Percentiles rank a stretch among this genome's conserved stretches.
Evolutionary conservation across 2,888 invertebrate genomes (phyloP).

Genomic region (Ecdyonurus torrentis): DNA sequence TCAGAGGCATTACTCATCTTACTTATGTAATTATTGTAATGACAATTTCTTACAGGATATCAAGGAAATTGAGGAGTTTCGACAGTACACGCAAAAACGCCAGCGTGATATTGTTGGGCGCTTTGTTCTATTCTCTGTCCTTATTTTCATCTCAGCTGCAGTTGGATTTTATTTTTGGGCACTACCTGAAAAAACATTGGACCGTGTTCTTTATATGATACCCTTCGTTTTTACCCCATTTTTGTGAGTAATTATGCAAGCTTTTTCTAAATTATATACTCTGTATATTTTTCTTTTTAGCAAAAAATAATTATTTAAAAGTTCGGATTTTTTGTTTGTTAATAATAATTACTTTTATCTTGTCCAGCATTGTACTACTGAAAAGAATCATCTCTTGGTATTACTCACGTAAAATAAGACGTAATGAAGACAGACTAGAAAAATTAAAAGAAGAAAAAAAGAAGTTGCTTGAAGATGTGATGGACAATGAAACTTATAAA

Average conservation of each 20-base stretch:
- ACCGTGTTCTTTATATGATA: slow-evolving; percentile 55
- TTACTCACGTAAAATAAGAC: slow-evolving; percentile 63
- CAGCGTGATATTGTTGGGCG: slow-evolving; percentile 69
- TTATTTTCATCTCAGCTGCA: slow-evolving; percentile 44
- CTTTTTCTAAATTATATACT: slow-evolving; percentile 4
- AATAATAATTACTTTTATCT: slow-evolving; percentile 15
- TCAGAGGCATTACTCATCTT: too few species aligned
- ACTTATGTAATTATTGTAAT: slow-evolving; percentile 4
- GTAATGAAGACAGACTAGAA: slow-evolving; percentile 54
- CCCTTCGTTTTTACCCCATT: slow-evolving; percentile 67
- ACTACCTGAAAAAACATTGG: slow-evolving; percentile 55
- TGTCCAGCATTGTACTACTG: slow-evolving; percentile 52
- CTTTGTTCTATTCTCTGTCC: slow-evolving; percentile 41
- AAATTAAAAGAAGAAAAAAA: slow-evolving; percentile 66
- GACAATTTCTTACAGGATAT: slow-evolving; percentile 39
- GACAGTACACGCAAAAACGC: slow-evolving; percentile 58
- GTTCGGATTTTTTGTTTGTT: slow-evolving; percentile 10
- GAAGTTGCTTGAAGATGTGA: slow-evolving; percentile 83
- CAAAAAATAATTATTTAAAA: neutral
- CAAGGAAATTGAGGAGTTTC: slow-evolving; percentile 60
- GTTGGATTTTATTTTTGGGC: slow-evolving; percentile 64
- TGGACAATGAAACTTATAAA: slow-evolving; percentile 96
- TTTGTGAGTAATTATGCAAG: slow-evolving; percentile 43
- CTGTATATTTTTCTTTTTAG: slow-evolving; percentile 4
- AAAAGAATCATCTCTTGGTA: slow-evolving; percentile 75